A percentile compares a stretch with the other conserved stretches of the same genome.
Conservation (phyloP, 2,888 invertebrate species). For the Lumbricus terrestris region DNA sequence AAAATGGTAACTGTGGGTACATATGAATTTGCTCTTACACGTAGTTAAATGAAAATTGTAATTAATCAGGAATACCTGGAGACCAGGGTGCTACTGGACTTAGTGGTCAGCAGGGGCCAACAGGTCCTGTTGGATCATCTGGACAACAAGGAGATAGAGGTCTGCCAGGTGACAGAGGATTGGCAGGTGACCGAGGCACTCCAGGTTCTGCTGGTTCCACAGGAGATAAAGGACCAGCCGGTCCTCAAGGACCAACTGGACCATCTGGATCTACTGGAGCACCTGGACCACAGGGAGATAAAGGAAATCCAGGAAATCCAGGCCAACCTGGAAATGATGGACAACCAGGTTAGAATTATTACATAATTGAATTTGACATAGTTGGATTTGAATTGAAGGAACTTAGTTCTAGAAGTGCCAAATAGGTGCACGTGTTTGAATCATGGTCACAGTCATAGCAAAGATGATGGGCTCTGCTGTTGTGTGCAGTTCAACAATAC, state of each 20-base stretch:
- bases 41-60: neutral
- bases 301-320: conserved; percentile 21
- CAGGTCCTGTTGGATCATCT: conserved; percentile 32
- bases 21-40: neutral
- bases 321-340: conserved; percentile 29
- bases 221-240: conserved; percentile 14
- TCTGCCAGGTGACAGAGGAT: neutral
- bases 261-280: conserved; percentile 24
- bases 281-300: conserved; percentile 13
- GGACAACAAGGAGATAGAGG: conserved; percentile 21
- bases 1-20: neutral
- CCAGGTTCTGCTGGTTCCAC: conserved; percentile 19
- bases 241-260: conserved; percentile 26
- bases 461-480: too few species aligned
- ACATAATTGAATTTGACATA: neutral
- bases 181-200: neutral
- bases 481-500: too few species aligned
- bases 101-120: conserved; percentile 33
- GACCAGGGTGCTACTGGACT: conserved; percentile 38
- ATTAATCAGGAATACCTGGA: conserved; percentile 39
- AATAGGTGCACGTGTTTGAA: neutral
- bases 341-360: conserved; percentile 6
- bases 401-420: neutral
- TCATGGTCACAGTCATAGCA: too few species aligned
- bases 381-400: neutral